phyloP scores from a whole-genome alignment of 2,113 vertebrate genomes.

The Xenopus tropicalis region DNA sequence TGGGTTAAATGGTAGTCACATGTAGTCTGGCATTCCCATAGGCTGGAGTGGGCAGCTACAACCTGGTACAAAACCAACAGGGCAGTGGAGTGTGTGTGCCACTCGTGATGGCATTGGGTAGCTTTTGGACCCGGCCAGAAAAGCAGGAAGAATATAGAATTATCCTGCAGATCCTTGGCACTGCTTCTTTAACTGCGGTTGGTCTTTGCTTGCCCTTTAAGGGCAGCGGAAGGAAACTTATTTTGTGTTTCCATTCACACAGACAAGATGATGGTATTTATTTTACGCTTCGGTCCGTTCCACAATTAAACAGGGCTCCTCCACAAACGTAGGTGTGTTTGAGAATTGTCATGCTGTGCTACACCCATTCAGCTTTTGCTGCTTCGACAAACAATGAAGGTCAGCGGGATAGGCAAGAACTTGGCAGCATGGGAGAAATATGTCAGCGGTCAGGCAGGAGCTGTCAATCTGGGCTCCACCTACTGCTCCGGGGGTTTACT shows the following conservation, averaged over 20 bases:
- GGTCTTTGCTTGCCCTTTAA: not conserved
- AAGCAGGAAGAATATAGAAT: too few relatives aligned
- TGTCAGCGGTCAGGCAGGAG: slow-evolving; percentile 50
- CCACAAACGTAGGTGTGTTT: slow-evolving; percentile 64
- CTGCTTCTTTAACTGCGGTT: too few relatives aligned
- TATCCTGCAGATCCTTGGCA: too few relatives aligned
- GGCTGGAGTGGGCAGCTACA: too few relatives aligned
- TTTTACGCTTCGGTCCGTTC: slow-evolving; percentile 54
- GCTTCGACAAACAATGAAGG: slow-evolving; percentile 51
- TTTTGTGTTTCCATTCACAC: slow-evolving; percentile 50
- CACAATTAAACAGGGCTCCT: slow-evolving; percentile 52
- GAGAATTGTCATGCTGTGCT: slow-evolving; percentile 72
- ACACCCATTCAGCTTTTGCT: slow-evolving; percentile 66
- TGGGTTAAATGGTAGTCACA: too few relatives aligned
- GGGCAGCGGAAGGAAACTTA: too few relatives aligned
- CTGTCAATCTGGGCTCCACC: slow-evolving; percentile 19
- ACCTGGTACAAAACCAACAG: too few relatives aligned
- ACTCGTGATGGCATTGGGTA: too few relatives aligned
- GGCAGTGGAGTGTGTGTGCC: too few relatives aligned
- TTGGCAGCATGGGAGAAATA: slow-evolving; percentile 35
- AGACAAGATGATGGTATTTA: slow-evolving; percentile 60
- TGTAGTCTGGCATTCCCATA: too few relatives aligned
- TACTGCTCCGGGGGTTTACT: not conserved
- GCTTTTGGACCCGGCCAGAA: too few relatives aligned
- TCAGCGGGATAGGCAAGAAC: slow-evolving; percentile 51